Evolutionary conservation across 1,140 invertebrate species (phyloP).

Genomic region (Delia radicum): DNA sequence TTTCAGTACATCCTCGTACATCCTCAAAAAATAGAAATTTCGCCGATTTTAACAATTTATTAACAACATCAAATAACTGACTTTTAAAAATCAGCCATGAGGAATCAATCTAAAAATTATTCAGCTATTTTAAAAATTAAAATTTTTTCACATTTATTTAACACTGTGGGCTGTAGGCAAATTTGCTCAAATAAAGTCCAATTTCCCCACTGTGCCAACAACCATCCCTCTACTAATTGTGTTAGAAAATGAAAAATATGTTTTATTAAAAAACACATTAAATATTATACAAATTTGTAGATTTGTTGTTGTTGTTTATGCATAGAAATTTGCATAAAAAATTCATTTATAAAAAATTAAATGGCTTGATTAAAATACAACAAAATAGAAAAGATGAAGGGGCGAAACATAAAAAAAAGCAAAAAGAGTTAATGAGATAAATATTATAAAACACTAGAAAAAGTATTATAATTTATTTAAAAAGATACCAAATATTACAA

Average conservation of each 20-base stretch:
- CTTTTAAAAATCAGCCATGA: too few species aligned
- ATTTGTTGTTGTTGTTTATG: background rate
- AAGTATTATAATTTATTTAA: conserved; percentile 10
- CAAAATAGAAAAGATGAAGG: background rate
- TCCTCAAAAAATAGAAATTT: too few species aligned
- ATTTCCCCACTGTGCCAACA: background rate
- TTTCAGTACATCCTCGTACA: too few species aligned
- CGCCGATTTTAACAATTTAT: too few species aligned
- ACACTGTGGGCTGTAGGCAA: too few species aligned
- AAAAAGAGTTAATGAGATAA: conserved; percentile 19
- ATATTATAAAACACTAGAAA: background rate
- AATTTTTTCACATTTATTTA: too few species aligned
- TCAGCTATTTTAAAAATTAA: too few species aligned
- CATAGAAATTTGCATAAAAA: conserved; percentile 11
- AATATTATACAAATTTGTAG: conserved; percentile 2
- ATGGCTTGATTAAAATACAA: conserved; percentile 2
- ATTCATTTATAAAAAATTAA: conserved; percentile 13
- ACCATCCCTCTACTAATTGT: background rate
- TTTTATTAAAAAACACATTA: conserved; percentile 20
- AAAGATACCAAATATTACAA: background rate
- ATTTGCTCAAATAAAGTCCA: too few species aligned
- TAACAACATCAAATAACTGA: too few species aligned
- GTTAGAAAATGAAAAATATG: background rate
- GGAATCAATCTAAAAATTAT: too few species aligned
- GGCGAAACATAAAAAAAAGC: background rate